Evolutionary conservation across 2,888 invertebrate species (phyloP).

Genomic region (Tholera decimalis): DNA sequence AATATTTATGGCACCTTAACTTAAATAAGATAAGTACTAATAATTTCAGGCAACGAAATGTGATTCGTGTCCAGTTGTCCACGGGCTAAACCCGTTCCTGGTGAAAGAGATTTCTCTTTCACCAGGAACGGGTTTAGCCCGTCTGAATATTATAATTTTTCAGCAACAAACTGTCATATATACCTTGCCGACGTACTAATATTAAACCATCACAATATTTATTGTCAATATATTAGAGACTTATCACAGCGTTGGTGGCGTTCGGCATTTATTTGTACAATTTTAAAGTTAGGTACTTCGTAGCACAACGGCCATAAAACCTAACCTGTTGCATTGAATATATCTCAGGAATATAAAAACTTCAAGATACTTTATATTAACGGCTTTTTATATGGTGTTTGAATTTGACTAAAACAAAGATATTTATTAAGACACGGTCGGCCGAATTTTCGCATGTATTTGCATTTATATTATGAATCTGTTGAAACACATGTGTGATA

Average conservation of each 20-base stretch:
- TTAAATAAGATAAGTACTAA: conserved; percentile 36
- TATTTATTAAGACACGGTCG: conserved; percentile 74
- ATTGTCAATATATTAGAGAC: conserved; percentile 58
- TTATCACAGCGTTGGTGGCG: conserved; percentile 50
- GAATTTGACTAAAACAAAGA: conserved; percentile 72
- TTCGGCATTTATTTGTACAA: conserved; percentile 64
- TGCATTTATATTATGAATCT: conserved; percentile 31
- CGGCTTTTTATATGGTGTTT: conserved; percentile 60
- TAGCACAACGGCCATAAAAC: conserved; percentile 34
- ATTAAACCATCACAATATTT: conserved; percentile 63
- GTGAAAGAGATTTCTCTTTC: conserved; percentile 48
- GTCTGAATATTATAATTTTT: conserved; percentile 51
- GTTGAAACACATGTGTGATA: conserved; percentile 34
- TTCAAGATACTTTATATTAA: conserved; percentile 63
- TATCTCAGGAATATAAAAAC: conserved; percentile 49
- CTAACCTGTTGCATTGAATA: conserved; percentile 36
- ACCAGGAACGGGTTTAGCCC: too few species aligned
- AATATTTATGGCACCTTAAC: conserved; percentile 36
- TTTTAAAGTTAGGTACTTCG: conserved; percentile 55
- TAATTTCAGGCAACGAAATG: conserved; percentile 48
- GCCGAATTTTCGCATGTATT: conserved; percentile 72
- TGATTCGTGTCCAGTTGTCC: conserved; percentile 13
- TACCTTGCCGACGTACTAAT: conserved; percentile 52
- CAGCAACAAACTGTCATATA: conserved; percentile 40
- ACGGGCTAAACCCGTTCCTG: conserved; percentile 47